Percentiles rank a stretch among this genome's conserved stretches.
Evolutionary conservation across 1,140 invertebrate genomes (phyloP).

Genomic region (Parasteatoda tepidariorum): DNA sequence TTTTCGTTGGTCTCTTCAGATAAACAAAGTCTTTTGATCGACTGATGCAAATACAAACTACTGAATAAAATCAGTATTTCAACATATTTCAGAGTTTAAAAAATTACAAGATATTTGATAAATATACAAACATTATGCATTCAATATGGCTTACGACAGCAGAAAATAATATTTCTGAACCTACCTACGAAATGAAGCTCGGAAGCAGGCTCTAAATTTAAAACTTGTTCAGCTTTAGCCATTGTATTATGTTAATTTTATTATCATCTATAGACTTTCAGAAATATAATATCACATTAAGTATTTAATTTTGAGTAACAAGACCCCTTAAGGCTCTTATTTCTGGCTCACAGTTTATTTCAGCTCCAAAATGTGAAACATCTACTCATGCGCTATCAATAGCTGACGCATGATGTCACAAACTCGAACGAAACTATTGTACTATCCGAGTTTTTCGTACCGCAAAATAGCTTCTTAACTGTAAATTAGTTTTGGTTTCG

Average conservation of each 20-base stretch:
- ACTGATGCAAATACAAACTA: too few relatives aligned
- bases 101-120: neutral
- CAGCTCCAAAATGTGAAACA: constrained; percentile 55
- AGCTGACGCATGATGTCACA: constrained; percentile 60
- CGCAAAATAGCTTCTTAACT: too few relatives aligned
- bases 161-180: constrained; percentile 36
- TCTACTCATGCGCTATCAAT: constrained; percentile 60
- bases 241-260: constrained; percentile 34
- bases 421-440: constrained; percentile 24
- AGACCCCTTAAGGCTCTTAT: constrained; percentile 49
- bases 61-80: too few relatives aligned
- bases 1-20: too few relatives aligned
- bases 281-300: constrained; percentile 28
- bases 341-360: constrained; percentile 59
- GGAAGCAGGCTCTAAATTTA: constrained; percentile 68
- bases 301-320: constrained; percentile 30
- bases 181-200: constrained; percentile 71
- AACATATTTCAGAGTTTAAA: too few relatives aligned
- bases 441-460: constrained; percentile 31
- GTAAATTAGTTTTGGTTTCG: too few relatives aligned
- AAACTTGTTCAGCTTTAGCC: constrained; percentile 66
- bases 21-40: too few relatives aligned
- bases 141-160: constrained; percentile 54
- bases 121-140: neutral
- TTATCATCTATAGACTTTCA: constrained; percentile 27